Evolutionary conservation across 2,113 vertebrate species (phyloP).

Genomic region (Chionomys nivalis): DNA sequence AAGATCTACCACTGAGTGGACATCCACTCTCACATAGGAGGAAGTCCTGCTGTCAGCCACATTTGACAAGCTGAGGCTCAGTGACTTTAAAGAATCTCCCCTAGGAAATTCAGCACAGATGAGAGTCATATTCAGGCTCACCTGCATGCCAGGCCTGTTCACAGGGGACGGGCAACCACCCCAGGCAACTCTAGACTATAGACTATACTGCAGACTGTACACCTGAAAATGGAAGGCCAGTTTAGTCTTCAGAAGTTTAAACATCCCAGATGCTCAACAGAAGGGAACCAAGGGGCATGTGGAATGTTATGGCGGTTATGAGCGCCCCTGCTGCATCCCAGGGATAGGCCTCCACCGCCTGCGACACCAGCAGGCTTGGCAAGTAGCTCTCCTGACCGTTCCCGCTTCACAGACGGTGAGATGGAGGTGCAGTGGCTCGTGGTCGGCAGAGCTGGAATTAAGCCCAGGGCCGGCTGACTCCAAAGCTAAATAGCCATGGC

Average conservation of each 20-base stretch:
- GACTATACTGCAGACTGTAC: neutral
- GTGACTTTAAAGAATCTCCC: neutral
- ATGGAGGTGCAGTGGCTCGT: neutral
- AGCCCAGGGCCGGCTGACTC: neutral
- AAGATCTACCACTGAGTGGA: neutral
- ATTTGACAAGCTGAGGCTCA: neutral
- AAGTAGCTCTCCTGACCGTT: neutral
- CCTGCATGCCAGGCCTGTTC: neutral
- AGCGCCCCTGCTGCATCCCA: neutral
- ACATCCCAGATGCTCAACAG: neutral
- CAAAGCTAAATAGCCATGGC: neutral
- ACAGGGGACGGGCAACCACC: neutral
- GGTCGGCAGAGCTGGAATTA: neutral
- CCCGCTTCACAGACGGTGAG: neutral
- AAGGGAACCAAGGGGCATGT: neutral
- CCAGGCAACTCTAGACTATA: neutral
- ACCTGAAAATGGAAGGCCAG: neutral
- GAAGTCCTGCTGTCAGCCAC: neutral
- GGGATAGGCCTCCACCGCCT: neutral
- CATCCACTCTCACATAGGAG: neutral
- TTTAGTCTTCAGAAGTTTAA: neutral
- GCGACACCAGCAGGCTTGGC: neutral
- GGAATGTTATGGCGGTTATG: neutral
- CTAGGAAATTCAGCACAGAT: neutral
- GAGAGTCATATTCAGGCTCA: neutral